A percentile compares a stretch with the other conserved stretches of the same genome.
Evolutionary conservation across 1,140 invertebrate genomes (phyloP).

Genomic region (Bombus polaris): DNA sequence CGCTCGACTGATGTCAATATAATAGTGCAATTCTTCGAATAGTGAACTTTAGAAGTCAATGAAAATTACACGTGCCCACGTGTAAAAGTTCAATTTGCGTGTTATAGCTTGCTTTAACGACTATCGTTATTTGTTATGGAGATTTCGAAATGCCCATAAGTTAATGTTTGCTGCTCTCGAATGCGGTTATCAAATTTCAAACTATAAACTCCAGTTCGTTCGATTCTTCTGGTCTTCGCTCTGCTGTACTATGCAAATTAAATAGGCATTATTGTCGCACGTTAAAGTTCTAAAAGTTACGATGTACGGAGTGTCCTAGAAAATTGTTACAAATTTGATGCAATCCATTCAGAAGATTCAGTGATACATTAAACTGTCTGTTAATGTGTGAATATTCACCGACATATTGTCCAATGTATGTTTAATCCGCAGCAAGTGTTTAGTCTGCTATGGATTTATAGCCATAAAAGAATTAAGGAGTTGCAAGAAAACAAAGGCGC

Average conservation of each 20-base stretch:
- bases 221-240: background rate
- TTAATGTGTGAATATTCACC: no score
- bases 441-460: background rate
- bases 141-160: background rate
- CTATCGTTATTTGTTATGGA: slow-evolving; percentile 21
- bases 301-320: background rate
- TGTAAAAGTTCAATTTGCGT: slow-evolving; percentile 18
- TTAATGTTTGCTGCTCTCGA: background rate
- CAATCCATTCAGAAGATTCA: no score
- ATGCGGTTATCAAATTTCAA: background rate
- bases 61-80: slow-evolving; percentile 22
- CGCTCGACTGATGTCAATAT: slow-evolving; percentile 71
- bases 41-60: slow-evolving; percentile 33
- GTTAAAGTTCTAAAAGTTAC: no score
- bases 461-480: background rate
- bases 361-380: no score
- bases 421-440: no score
- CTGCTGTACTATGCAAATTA: background rate
- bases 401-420: no score
- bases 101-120: slow-evolving; percentile 14
- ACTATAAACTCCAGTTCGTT: background rate
- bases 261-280: background rate
- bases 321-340: background rate
- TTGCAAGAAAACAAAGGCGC: background rate
- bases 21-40: slow-evolving; percentile 72